phyloP scores from a whole-genome alignment of 2,888 invertebrate genomes.

The Nephrotoma flavescens region DNA sequence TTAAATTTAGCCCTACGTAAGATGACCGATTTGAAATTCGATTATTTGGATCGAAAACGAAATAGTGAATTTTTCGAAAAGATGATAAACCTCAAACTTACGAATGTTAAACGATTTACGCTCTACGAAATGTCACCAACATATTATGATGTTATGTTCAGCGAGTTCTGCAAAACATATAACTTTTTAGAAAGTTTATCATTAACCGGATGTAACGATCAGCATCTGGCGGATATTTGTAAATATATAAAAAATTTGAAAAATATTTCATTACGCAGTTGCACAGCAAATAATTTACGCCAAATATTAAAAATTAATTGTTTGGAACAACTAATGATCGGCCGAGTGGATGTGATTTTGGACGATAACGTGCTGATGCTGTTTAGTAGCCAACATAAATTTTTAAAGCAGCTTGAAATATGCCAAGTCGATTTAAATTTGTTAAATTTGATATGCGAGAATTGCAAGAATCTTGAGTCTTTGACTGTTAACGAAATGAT shows the following conservation, averaged over 20 bases:
- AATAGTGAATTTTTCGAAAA: neutral
- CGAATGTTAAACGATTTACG: neutral
- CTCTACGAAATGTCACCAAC: neutral
- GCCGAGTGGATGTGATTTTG: neutral
- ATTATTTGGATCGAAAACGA: neutral
- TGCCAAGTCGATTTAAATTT: neutral
- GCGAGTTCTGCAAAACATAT: neutral
- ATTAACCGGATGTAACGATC: neutral
- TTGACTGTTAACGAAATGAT: neutral
- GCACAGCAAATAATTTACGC: neutral
- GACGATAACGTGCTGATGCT: neutral
- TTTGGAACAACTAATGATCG: neutral
- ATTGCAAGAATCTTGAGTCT: neutral
- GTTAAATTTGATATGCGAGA: neutral
- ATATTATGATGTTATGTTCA: neutral
- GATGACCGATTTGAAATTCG: neutral
- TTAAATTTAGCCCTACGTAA: neutral
- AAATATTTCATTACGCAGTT: neutral
- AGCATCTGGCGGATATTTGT: neutral
- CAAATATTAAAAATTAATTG: neutral
- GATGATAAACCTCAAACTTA: neutral
- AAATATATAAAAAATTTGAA: neutral
- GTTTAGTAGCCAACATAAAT: neutral
- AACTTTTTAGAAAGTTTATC: neutral
- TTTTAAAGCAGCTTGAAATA: neutral